Evolutionary conservation across 2,888 invertebrate species (phyloP), one percentile per base, ranked within the genome.

Genomic region (Anthrax anthrax): DNA sequence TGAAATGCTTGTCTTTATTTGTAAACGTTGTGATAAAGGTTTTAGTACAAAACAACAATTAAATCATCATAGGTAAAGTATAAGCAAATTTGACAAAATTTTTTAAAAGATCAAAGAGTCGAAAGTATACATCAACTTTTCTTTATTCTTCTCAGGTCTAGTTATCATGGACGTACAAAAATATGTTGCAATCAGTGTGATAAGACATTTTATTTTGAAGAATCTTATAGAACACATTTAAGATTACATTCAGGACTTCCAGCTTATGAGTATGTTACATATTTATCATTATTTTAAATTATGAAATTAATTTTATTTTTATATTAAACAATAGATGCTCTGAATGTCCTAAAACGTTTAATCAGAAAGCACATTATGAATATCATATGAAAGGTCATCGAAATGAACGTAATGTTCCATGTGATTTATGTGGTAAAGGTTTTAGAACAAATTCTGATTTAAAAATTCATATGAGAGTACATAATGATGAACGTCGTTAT

Each of bases 391-490:
- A 56, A 57, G 52, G 57, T 9, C 60, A 61, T 44, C 55, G 55
- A 38, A 60, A 60, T 46, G 54, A 58, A 27, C 54, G 60, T n/a
- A 57, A 60, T 43, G 55, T 55, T 39, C 55, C 55, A 38, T 61
- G 61, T 43, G 51, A 56, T 6, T 37, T 56, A 5, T 61, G 61
- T 42, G 51, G 48, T 1, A 61, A 61, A 41, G 51, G 52, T 5
- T 61, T 58, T 18, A 38, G 59, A 6, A 50, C 55, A 23, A 60
- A 57, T 27, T 47, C 57, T 19, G 60, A 60, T 51, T 47, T 61
- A 10, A 54, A 52, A 29, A 52, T 57, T 27, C 61, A 61, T 42
- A 51, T 50, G 34, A 53, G 60, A 6, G 44, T 47, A 4, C 61
- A 61, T 42, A 58, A 55, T 1, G 58, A 57, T 44, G 54, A 58